Base-by-base conservation (phyloP, 2,888 invertebrate genomes). In the Cephus sareptanus region DNA sequence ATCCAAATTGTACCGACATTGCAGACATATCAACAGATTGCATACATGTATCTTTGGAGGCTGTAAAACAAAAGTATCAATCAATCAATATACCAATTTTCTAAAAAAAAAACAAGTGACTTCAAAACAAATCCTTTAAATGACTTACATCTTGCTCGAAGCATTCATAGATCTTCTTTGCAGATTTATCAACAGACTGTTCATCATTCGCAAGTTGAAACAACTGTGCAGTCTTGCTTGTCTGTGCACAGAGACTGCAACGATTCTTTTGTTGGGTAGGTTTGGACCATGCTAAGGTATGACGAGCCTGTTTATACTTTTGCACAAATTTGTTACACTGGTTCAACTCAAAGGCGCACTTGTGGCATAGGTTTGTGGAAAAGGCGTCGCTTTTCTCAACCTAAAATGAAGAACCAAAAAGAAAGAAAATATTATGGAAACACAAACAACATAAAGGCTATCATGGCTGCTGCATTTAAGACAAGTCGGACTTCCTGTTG, bases 291-390 rank as follows among this genome's bases (percentile, higher is more conserved):
- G 33, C 4, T 15, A 31, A 13, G n/a, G 76, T n/a, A 73, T 73
- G 76, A 34, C 74, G 79, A 11, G 80, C 70, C 3, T 79, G 74
- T 79, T 84, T 88, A 69, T 85, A 87, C 35, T 88, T 91, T 34
- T 86, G 76, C 15, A 91, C 78, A 83, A 91, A 91, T 13, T 82
- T 81, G 6, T 81, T 83, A 31, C 91, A 91, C 74, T 90, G 88
- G 3, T 88, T 88, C 74, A 91, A 83, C 77, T 91, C 91, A 33
- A 87, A 91, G 13, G 85, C 90, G 80, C 91, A 91, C 77, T 90
- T 91, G 78, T 91, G 87, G 77, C 91, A 91, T 34, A 91, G 82
- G 74, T 88, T 89, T 4, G 83, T 84, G 0, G 87, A 84, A 23
- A 79, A 76, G 34, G 82, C 79, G 31, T 85, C 74, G 15, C 69